Evolutionary conservation across 2,113 vertebrate genomes (phyloP).

Genomic region (Daphoenositta chrysoptera): DNA sequence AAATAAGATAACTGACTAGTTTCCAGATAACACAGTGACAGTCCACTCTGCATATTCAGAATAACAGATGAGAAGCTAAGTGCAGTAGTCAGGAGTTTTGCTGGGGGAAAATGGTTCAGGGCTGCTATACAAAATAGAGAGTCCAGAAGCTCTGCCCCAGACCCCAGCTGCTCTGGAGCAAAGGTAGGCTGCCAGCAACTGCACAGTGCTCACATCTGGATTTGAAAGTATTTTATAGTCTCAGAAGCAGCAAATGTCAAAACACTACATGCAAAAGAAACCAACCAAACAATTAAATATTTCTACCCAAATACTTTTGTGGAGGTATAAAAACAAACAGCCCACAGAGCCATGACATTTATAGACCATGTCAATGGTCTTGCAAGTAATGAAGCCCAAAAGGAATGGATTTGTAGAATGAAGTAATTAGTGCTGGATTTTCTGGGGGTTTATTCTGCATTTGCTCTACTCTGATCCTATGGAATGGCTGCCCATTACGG

Average conservation of each 20-base stretch:
- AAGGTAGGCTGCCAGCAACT: not conserved
- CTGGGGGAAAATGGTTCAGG: not conserved
- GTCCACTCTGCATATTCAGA: accelerated
- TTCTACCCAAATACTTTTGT: not conserved
- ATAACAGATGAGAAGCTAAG: not conserved
- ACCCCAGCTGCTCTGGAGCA: not conserved
- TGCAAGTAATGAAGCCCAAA: not conserved
- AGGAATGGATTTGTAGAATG: not conserved
- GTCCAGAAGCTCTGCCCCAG: not conserved
- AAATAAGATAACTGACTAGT: not conserved
- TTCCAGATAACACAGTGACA: not conserved
- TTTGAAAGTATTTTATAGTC: not conserved
- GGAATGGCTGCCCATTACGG: not conserved
- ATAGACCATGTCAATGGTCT: not conserved
- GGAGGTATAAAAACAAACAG: not conserved
- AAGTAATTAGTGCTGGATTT: not conserved
- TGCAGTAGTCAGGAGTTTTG: not conserved
- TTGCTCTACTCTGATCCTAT: not conserved
- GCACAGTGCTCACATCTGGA: not conserved
- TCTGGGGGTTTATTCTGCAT: not conserved
- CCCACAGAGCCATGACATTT: not conserved
- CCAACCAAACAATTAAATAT: not conserved
- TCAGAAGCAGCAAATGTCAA: not conserved
- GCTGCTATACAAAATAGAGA: not conserved
- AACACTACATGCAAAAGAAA: not conserved